These are phyloP conservation scores for Exaiptasia diaphana DNA, from an alignment of 64 coral and sea anemone genomes.

Conservation along the genomic window DNA sequence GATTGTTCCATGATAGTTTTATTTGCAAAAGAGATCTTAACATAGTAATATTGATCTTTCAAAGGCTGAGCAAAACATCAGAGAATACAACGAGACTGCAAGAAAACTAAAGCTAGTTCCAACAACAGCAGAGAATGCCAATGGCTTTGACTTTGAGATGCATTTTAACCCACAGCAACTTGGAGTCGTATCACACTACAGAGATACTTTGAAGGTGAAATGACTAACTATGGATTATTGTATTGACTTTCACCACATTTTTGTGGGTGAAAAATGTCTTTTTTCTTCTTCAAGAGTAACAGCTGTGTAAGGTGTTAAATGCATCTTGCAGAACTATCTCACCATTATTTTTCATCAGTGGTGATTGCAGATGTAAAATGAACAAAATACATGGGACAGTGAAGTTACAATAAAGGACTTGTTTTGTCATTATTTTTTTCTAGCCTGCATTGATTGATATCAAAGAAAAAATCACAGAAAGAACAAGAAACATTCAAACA, in stretches of 20 bases:
- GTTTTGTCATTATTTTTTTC: neutral
- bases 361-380: too few relatives aligned
- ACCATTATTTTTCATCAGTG: neutral
- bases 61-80: conserved; percentile 71
- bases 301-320: neutral
- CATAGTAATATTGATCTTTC: neutral
- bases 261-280: neutral
- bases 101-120: conserved; percentile 89
- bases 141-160: conserved; percentile 90
- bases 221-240: neutral
- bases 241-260: neutral
- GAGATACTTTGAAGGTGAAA: conserved; percentile 69
- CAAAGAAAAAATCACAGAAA: conserved; percentile 76
- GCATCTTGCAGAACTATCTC: neutral
- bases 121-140: conserved; percentile 75
- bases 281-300: neutral
- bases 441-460: conserved; percentile 73
- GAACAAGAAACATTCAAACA: conserved; percentile 55
- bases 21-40: neutral
- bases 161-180: conserved; percentile 66
- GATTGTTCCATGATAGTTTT: neutral
- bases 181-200: conserved; percentile 19
- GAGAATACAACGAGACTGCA: conserved; percentile 87
- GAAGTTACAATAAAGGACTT: neutral
- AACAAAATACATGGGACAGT: neutral